Base-by-base conservation (phyloP, 2,113 vertebrate genomes). In the Scopus umbretta region DNA sequence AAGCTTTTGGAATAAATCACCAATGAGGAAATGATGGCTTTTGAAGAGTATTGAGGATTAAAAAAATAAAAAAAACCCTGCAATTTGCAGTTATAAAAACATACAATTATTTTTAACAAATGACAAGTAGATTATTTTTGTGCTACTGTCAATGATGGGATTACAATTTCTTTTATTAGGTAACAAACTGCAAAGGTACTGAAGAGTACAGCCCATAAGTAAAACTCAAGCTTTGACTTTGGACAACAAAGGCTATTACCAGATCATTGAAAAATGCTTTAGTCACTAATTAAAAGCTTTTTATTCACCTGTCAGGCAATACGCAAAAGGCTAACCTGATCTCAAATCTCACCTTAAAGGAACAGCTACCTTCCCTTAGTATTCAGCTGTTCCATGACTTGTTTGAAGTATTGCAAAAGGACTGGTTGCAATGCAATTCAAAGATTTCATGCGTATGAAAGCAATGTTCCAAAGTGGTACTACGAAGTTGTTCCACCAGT, bases 21-120 rank as follows among this genome's bases (percentile, higher is more conserved):
- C 80, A 75, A 81, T 70, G 43, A 52, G 52, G 70, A 94, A 96
- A 84, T 68, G 58, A 92, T n/a, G 8, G 13, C 47, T 91, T 94
- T 9, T 1, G 45, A 96, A 90, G 34, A 87, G 47, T 84, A 90
- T 27, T 67, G 27, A 86, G 38, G 34, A 66, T 52, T 81, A 70
- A 42, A 21, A 58, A 58, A 43, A 95, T 84, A 78, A 75, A 84
- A 90, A 80, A 55, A 80, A 52, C 80, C 56, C 71, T 94, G 59
- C 92, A 90, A 94, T 85, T 85, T 95, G 59, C 81, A 80, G 62
- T 96, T 95, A 92, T 67, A 94, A 86, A 94, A 88, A 59, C 70
- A 94, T 45, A 70, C n/a, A 68, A 79, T 89, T 92, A 90, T 58
- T 85, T 82, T 78, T 63, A 63, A 86, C 30, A 68, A 88, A 78